Conservation (phyloP, 64 coral and sea anemone genomes). For the Cladopsammia gracilis region DNA sequence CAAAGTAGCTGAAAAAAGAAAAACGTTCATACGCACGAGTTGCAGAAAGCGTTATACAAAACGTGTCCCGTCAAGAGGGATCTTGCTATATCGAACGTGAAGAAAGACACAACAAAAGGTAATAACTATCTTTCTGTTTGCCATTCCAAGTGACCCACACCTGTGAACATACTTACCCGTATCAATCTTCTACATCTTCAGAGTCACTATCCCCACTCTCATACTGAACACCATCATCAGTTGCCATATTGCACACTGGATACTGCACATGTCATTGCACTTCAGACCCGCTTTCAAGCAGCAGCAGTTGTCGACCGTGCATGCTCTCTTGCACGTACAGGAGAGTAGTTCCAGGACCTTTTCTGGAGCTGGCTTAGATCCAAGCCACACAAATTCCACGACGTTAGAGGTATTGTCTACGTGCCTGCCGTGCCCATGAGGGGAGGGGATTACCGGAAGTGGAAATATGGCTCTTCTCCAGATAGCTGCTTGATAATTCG, state of each 20-base stretch:
- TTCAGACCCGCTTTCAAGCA: not conserved
- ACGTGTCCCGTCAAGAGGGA: too few species aligned
- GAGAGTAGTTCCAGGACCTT: too few species aligned
- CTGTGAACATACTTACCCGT: slow-evolving; percentile 6
- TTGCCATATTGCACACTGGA: slow-evolving; percentile 65
- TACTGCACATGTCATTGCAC: slow-evolving; percentile 35
- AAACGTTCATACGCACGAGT: too few species aligned
- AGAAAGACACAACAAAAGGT: too few species aligned
- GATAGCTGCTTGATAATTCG: slow-evolving; percentile 78
- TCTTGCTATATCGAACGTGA: too few species aligned
- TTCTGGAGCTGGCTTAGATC: slow-evolving; percentile 61
- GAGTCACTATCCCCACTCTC: slow-evolving; percentile 66
- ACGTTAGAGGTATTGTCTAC: slow-evolving; percentile 23
- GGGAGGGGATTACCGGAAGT: slow-evolving; percentile 54
- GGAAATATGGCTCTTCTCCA: slow-evolving; percentile 69
- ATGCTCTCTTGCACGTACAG: too few species aligned
- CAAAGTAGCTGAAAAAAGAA: too few species aligned
- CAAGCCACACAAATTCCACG: slow-evolving; percentile 75
- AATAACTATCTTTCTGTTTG: too few species aligned
- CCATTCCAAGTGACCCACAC: too few species aligned
- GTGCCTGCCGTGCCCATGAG: slow-evolving; percentile 64
- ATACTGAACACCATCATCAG: slow-evolving; percentile 60
- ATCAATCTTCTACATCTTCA: slow-evolving; percentile 75
- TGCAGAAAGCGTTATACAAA: too few species aligned
- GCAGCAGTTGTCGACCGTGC: not conserved